phyloP scores from a whole-genome alignment of 2,113 vertebrate genomes.

The Platysternon megacephalum region DNA sequence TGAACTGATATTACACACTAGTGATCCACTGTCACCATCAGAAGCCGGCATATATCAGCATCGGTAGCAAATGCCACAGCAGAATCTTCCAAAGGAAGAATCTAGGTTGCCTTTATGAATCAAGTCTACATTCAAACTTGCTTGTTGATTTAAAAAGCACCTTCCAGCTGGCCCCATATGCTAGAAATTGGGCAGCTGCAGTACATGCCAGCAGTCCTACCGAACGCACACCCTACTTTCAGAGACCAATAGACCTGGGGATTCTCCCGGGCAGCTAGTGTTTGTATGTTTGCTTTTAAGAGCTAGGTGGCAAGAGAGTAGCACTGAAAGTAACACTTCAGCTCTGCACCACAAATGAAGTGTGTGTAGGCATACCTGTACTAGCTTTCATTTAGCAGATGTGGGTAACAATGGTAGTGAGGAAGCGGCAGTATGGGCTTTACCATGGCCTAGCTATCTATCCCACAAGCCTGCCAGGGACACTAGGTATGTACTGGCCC shows the following conservation, averaged over 20 bases:
- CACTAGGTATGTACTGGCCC: neutral
- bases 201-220: fast-evolving
- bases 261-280: conserved; percentile 6
- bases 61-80: neutral
- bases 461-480: too few species aligned
- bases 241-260: conserved; percentile 25
- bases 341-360: neutral
- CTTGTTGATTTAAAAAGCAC: neutral
- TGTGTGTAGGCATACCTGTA: neutral
- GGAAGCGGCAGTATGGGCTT: neutral
- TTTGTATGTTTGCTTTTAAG: conserved; percentile 38
- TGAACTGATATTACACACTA: neutral
- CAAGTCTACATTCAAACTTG: neutral
- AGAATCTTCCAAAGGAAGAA: neutral
- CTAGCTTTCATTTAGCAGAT: neutral
- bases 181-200: neutral
- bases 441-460: neutral
- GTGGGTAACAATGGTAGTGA: neutral
- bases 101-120: neutral
- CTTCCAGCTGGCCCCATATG: neutral
- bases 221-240: neutral
- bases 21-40: neutral
- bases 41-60: neutral
- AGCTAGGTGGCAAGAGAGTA: neutral
- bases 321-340: neutral